Conservation (phyloP, 2,113 vertebrate genomes). For the Phylloscopus trochiloides region DNA sequence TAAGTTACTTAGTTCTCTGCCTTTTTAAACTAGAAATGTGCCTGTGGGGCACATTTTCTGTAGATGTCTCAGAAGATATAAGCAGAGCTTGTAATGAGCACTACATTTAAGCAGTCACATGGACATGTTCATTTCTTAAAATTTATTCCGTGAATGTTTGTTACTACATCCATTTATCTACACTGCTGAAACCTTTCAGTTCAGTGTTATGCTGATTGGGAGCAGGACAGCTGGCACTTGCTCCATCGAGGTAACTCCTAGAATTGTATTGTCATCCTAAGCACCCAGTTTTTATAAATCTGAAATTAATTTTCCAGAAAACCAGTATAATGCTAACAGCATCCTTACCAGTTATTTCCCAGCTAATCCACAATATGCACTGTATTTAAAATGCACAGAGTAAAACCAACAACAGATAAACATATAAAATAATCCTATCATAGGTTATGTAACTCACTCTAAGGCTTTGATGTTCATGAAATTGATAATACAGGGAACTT, state of each 20-base stretch:
- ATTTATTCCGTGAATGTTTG: background rate
- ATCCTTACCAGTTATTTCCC: background rate
- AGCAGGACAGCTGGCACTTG: background rate
- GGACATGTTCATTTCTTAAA: background rate
- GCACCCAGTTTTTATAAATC: background rate
- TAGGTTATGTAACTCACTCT: background rate
- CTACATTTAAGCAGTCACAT: background rate
- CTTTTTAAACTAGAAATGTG: background rate
- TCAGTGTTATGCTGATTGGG: background rate
- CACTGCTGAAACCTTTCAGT: background rate
- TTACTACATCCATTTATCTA: background rate
- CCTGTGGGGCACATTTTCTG: background rate
- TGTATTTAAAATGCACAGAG: background rate
- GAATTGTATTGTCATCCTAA: background rate
- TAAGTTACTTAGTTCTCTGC: background rate
- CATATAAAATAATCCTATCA: background rate
- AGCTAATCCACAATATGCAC: background rate
- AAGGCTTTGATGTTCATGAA: background rate
- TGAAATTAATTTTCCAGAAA: background rate
- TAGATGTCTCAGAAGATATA: background rate
- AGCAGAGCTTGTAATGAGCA: background rate
- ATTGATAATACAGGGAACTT: background rate
- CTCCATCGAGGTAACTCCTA: background rate
- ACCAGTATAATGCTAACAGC: background rate
- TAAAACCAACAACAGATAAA: background rate